Percentiles rank a stretch among this genome's conserved stretches.
phyloP scores from a whole-genome alignment of 2,888 invertebrate species.

The Cephus rjabovi region DNA sequence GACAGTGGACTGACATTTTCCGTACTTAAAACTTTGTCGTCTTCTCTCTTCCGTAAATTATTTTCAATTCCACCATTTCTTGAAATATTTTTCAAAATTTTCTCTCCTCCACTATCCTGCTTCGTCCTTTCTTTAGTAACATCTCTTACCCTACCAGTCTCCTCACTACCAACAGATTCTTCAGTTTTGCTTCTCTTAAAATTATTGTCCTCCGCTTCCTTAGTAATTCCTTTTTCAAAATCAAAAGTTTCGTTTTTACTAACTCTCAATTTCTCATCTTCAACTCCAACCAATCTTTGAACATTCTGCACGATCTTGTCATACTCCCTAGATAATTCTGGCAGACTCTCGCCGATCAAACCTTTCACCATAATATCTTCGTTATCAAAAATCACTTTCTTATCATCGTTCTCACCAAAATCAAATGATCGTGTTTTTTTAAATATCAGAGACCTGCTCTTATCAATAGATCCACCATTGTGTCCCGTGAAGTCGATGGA shows the following conservation, averaged over 20 bases:
- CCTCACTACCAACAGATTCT: background rate
- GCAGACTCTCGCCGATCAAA: background rate
- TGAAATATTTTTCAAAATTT: slow-evolving; percentile 20
- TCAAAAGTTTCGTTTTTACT: too few species aligned
- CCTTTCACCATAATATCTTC: too few species aligned
- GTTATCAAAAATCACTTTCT: too few species aligned
- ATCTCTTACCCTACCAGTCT: background rate
- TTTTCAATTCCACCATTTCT: slow-evolving; percentile 30
- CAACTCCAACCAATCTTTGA: background rate
- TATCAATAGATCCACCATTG: too few species aligned
- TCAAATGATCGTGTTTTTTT: too few species aligned
- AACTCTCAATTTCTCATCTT: background rate
- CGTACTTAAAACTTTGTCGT: background rate
- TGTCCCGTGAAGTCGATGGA: too few species aligned
- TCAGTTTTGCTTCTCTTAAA: background rate
- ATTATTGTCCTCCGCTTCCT: background rate
- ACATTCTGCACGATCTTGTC: background rate
- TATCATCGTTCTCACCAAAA: too few species aligned
- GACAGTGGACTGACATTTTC: too few species aligned
- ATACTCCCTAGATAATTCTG: background rate
- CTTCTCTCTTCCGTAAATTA: slow-evolving; percentile 16
- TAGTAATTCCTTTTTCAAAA: background rate
- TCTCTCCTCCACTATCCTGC: background rate
- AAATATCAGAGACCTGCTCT: too few species aligned
- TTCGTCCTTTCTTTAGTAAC: background rate